These are phyloP conservation scores for Zophobas atratus DNA, from an alignment of 1,140 invertebrate genomes.

Conservation along the genomic window DNA sequence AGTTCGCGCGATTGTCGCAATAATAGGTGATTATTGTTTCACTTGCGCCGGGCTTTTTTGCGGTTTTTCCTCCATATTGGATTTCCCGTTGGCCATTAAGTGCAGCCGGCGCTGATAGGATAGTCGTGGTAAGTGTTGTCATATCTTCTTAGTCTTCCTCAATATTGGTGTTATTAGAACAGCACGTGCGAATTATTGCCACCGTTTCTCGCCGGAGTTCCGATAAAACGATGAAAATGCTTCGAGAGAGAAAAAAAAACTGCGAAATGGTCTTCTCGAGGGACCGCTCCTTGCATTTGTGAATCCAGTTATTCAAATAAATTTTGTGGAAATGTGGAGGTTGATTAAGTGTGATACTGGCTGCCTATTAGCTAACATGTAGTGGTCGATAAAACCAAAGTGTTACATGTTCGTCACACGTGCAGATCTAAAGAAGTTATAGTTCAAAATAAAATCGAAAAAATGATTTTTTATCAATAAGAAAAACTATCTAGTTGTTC, in stretches of 20 bases:
- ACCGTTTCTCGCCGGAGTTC: slow-evolving; percentile 14
- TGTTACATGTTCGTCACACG: too few relatives aligned
- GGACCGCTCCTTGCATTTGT: too few relatives aligned
- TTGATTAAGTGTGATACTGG: too few relatives aligned
- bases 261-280: too few relatives aligned
- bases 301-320: too few relatives aligned
- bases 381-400: too few relatives aligned
- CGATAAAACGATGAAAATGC: background rate
- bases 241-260: background rate
- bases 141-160: slow-evolving; percentile 32
- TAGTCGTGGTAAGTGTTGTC: slow-evolving; percentile 33
- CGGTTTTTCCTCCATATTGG: slow-evolving; percentile 23
- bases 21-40: background rate
- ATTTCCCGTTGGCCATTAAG: slow-evolving; percentile 44
- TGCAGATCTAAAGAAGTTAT: too few relatives aligned
- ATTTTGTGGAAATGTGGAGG: too few relatives aligned
- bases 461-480: too few relatives aligned
- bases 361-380: too few relatives aligned
- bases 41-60: background rate
- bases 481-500: too few relatives aligned
- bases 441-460: too few relatives aligned
- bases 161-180: slow-evolving; percentile 46
- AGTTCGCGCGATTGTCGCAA: background rate
- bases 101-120: slow-evolving; percentile 45
- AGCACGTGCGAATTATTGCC: slow-evolving; percentile 44